Conservation (phyloP, 2,888 invertebrate genomes). For the Synergus japonicus region DNA sequence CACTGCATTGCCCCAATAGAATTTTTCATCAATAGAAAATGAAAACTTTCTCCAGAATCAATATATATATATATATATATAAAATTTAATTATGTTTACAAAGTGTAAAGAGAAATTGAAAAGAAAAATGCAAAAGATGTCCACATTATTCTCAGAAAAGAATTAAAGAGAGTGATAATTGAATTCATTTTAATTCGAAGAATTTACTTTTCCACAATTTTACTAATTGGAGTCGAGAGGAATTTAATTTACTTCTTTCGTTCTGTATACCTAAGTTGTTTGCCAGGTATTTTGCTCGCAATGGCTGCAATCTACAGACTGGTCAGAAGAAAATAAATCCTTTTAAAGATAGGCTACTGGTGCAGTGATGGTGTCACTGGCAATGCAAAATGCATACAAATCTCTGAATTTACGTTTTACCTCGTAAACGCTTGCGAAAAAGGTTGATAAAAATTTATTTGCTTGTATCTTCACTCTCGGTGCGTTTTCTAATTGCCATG, state of each 20-base stretch:
- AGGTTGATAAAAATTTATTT: neutral
- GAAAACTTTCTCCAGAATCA: neutral
- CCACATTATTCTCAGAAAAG: neutral
- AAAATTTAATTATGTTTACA: no score
- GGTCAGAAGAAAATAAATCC: conserved; percentile 12
- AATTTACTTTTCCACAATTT: conserved; percentile 29
- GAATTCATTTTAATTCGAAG: neutral
- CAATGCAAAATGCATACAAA: conserved; percentile 7
- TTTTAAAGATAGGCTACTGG: conserved; percentile 22
- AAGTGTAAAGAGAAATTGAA: no score
- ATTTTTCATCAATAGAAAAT: neutral
- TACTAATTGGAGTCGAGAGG: conserved; percentile 12
- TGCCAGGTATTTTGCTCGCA: neutral
- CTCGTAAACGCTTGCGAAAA: neutral
- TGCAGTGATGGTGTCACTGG: neutral
- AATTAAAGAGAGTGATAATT: neutral
- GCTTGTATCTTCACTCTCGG: neutral
- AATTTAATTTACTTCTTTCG: conserved; percentile 18
- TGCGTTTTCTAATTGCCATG: neutral
- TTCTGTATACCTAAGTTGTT: neutral
- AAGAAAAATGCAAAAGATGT: no score
- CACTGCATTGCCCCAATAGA: conserved; percentile 11
- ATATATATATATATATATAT: neutral
- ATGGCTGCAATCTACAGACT: conserved; percentile 7
- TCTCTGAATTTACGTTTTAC: neutral